phyloP scores from a whole-genome alignment of 2,888 invertebrate genomes.

The Synanthedon tipuliformis region DNA sequence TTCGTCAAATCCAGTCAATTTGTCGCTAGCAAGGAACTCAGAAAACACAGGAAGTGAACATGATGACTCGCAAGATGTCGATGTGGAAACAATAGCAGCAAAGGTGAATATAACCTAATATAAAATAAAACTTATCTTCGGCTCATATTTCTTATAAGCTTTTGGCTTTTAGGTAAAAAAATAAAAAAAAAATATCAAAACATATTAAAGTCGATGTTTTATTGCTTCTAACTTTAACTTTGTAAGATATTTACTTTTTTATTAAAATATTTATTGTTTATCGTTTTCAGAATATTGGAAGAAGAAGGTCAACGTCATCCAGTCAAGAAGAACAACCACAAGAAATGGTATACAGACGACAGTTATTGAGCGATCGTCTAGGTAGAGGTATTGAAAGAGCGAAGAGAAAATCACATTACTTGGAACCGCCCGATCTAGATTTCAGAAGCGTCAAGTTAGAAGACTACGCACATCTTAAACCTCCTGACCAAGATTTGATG shows the following conservation, averaged over 20 bases:
- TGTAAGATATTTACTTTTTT: no score
- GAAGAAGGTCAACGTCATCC: constrained; percentile 63
- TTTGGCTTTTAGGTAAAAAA: no score
- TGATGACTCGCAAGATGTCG: constrained; percentile 65
- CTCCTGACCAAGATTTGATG: constrained; percentile 77
- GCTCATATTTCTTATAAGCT: not conserved
- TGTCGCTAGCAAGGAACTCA: constrained; percentile 73
- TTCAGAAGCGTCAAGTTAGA: constrained; percentile 74
- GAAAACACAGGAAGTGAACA: constrained; percentile 71
- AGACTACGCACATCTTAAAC: constrained; percentile 74
- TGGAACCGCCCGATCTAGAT: constrained; percentile 78
- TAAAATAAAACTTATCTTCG: not conserved
- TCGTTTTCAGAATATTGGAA: constrained; percentile 45
- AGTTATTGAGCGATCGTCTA: constrained; percentile 71
- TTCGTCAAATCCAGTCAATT: constrained; percentile 86
- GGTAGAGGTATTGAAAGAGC: constrained; percentile 72
- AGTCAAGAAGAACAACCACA: constrained; percentile 64
- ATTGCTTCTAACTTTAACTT: not conserved
- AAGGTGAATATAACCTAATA: constrained; percentile 34
- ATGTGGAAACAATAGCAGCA: constrained; percentile 65
- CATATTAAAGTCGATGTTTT: not conserved
- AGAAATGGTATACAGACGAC: constrained; percentile 71
- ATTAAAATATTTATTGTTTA: not conserved
- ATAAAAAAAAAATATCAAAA: no score
- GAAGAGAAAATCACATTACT: constrained; percentile 73